These are phyloP conservation scores for Corythaeola cristata DNA, from an alignment of 2,113 vertebrate species.

Conservation along the genomic window DNA sequence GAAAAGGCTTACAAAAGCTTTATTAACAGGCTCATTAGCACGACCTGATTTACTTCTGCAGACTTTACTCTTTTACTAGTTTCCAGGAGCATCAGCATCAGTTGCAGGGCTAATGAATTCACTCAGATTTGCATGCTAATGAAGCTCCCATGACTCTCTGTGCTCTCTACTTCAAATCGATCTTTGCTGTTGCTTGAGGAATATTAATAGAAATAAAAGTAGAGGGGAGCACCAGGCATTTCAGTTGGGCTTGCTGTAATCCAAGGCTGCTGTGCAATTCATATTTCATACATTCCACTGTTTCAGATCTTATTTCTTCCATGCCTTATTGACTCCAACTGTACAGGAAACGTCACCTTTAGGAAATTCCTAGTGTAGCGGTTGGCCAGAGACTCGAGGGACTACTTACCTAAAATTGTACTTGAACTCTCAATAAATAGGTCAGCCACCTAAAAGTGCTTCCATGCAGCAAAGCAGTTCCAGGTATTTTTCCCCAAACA, in stretches of 20 bases:
- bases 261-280: constrained; percentile 28
- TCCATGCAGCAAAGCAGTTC: background rate
- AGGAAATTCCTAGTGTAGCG: constrained; percentile 8
- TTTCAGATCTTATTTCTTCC: constrained; percentile 40
- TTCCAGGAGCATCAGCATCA: constrained; percentile 73
- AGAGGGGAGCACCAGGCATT: constrained; percentile 21
- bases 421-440: constrained; percentile 39
- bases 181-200: constrained; percentile 65
- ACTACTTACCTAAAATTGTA: background rate
- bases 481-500: background rate
- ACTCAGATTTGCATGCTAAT: constrained; percentile 73
- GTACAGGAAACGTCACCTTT: constrained; percentile 8
- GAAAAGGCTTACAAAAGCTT: constrained; percentile 73
- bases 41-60: constrained; percentile 75
- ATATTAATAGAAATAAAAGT: constrained; percentile 72
- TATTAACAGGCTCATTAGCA: constrained; percentile 78
- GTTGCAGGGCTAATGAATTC: constrained; percentile 73
- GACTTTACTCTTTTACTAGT: constrained; percentile 68
- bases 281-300: constrained; percentile 1
- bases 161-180: constrained; percentile 64
- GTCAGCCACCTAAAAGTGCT: constrained; percentile 2
- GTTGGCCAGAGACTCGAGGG: background rate
- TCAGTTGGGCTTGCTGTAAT: constrained; percentile 23
- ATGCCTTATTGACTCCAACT: constrained; percentile 47
- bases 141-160: constrained; percentile 68